Evolutionary conservation across 2,888 invertebrate genomes (phyloP).

Genomic region (Cheilosia variabilis): DNA sequence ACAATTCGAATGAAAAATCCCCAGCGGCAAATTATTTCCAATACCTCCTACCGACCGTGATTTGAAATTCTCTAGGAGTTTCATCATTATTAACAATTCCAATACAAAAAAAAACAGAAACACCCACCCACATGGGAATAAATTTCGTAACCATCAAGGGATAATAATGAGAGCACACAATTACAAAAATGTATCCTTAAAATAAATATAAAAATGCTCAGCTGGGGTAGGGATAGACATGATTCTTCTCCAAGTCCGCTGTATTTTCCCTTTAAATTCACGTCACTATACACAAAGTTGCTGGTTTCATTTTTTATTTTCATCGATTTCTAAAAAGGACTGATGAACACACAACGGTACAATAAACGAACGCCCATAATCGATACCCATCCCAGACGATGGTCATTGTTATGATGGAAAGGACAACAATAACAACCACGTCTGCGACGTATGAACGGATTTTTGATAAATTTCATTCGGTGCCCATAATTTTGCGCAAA

Average conservation of each 20-base stretch:
- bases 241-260: background rate
- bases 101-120: no score
- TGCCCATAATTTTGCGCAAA: slow-evolving; percentile 48
- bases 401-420: slow-evolving; percentile 18
- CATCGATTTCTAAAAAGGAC: slow-evolving; percentile 46
- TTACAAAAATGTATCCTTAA: slow-evolving; percentile 4
- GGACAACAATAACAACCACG: background rate
- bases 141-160: no score
- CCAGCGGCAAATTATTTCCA: slow-evolving; percentile 23
- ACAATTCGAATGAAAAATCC: background rate
- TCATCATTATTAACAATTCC: no score
- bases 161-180: no score
- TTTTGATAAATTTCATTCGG: slow-evolving; percentile 4
- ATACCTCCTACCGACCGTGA: background rate
- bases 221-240: no score
- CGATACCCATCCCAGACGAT: slow-evolving; percentile 56
- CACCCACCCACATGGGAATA: no score
- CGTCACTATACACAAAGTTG: slow-evolving; percentile 15
- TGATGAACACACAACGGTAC: slow-evolving; percentile 11
- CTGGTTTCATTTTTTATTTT: background rate
- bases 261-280: slow-evolving; percentile 29
- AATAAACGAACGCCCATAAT: slow-evolving; percentile 27
- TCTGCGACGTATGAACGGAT: slow-evolving; percentile 33
- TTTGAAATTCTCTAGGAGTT: slow-evolving; percentile 3
- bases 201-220: slow-evolving; percentile 14